phyloP scores from a whole-genome alignment of 1,140 invertebrate genomes.

The Dysdera silvatica region DNA sequence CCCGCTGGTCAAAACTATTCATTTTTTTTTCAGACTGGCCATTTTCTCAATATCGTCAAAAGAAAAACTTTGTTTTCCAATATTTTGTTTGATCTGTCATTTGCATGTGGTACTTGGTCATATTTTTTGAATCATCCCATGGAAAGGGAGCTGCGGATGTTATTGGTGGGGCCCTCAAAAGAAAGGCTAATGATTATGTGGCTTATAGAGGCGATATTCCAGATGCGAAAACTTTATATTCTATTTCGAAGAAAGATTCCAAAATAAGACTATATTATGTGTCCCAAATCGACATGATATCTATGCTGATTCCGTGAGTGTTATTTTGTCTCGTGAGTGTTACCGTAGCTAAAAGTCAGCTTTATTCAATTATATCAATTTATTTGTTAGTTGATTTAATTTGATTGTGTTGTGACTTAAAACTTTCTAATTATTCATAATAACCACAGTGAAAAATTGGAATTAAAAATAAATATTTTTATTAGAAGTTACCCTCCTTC shows the following conservation, averaged over 20 bases:
- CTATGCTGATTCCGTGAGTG: not conserved
- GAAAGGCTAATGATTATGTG: slow-evolving; percentile 1
- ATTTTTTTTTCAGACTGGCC: slow-evolving; percentile 3
- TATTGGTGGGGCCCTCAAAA: not conserved
- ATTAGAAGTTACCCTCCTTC: not conserved
- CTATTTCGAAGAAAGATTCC: not conserved
- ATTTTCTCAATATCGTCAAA: not conserved
- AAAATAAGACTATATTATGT: not conserved
- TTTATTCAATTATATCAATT: slow-evolving; percentile 4
- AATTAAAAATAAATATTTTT: not conserved
- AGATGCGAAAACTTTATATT: not conserved
- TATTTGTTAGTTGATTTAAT: not conserved
- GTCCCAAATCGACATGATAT: not conserved
- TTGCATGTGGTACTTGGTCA: slow-evolving; percentile 1
- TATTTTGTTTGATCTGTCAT: not conserved
- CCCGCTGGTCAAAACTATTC: not conserved
- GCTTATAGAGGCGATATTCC: slow-evolving; percentile 3
- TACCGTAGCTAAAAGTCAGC: not conserved
- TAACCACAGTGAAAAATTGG: not conserved
- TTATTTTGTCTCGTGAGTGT: slow-evolving; percentile 4
- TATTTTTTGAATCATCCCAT: not conserved
- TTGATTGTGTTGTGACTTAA: not conserved
- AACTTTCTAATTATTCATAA: not conserved
- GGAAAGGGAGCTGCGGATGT: slow-evolving; percentile 1
- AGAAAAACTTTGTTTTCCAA: slow-evolving; percentile 4